phyloP scores from a whole-genome alignment of 2,797 vertebrate species.

The Orestias chungarensis region DNA sequence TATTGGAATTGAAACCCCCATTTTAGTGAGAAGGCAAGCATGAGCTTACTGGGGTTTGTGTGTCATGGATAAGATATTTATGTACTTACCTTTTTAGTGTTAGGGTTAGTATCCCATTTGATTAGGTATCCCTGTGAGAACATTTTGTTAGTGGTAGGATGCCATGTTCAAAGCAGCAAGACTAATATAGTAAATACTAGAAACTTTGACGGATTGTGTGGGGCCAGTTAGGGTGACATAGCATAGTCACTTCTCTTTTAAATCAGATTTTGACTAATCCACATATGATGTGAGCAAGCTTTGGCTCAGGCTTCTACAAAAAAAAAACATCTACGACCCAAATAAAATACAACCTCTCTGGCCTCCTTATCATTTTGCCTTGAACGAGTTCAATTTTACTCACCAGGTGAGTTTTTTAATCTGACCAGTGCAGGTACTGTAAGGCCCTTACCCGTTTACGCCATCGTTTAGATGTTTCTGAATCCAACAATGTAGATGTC shows the following conservation, averaged over 20 bases:
- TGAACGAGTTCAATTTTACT: no score
- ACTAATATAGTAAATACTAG: not conserved
- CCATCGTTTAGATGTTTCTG: not conserved
- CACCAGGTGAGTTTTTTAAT: not conserved
- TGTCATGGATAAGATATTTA: no score
- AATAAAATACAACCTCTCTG: not conserved
- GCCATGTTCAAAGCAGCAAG: not conserved
- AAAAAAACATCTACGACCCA: not conserved
- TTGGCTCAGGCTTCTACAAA: not conserved
- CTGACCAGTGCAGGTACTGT: slow-evolving; percentile 13
- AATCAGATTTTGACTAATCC: not conserved
- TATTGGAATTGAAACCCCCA: not conserved
- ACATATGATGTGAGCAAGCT: no score
- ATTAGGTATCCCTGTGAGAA: not conserved
- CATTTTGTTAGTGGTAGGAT: not conserved
- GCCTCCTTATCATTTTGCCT: not conserved
- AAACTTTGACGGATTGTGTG: not conserved
- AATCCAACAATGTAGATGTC: not conserved
- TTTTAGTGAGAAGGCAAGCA: not conserved
- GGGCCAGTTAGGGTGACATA: not conserved
- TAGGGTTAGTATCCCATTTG: not conserved
- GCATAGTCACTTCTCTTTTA: not conserved
- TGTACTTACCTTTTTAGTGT: not conserved
- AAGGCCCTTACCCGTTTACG: not conserved
- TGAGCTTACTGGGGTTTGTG: not conserved